Base-by-base conservation (phyloP, 2,797 vertebrate species). In the Pagetopsis macropterus region DNA sequence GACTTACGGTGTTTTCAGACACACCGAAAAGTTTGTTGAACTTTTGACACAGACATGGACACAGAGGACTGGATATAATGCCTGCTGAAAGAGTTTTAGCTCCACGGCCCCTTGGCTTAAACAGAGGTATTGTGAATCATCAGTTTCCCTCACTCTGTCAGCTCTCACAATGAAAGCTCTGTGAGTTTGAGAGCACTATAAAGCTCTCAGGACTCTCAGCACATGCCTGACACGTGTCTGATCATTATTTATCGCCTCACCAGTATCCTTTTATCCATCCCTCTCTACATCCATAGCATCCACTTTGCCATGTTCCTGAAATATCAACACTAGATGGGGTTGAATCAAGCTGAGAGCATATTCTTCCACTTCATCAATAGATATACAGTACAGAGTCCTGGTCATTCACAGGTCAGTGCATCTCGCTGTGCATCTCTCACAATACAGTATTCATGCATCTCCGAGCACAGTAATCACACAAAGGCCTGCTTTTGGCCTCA, bases 341-440 rank as follows among this genome's bases (percentile, higher is more conserved):
- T 59, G 51, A 44, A 51, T 71, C 49, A 67, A 63, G 54, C 63
- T 43, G 72, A 79, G 45, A 65, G 72, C 60, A 62, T 67, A 60
- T 23, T 52, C 21, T 43, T 59, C 37, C 65, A 19, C 81, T 45
- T 70, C 37, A 65, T 49, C 6, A 37, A 37, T 9, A 37, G 1
- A 37, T 37, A 5, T 27, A 27, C 27, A 27, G 27, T 27, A 55
- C 19, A 56, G 19, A 44, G 27, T 43, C 41, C 12, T n/a, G 50
- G 54, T 49, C 56, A 52, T 43, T 50, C 46, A 46, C 2, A 9
- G 60, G 23, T 70, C 44, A 49, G 16, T 27, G 62, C 9, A 45
- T 55, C 27, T 64, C 40, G 14, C 6, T 66, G 21, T 49, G 52
- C 40, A n/a, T 43, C 19, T 44, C 21, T 70, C 16, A 10, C 15